Percentiles rank a stretch among this genome's conserved stretches.
Evolutionary conservation across 2,888 invertebrate genomes (phyloP).

Genomic region (Helicoverpa assulta): DNA sequence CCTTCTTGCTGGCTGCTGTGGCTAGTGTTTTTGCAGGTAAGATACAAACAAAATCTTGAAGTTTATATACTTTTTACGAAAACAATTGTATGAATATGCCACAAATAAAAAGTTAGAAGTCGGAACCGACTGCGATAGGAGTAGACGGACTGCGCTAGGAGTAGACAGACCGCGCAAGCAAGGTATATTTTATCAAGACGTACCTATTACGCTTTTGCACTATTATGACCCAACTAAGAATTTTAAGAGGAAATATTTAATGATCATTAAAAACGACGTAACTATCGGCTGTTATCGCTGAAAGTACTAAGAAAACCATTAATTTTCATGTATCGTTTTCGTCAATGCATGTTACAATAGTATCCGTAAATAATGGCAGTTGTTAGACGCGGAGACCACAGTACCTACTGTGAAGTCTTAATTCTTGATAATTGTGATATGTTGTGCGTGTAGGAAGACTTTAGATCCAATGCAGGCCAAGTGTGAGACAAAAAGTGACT

Average conservation of each 20-base stretch:
- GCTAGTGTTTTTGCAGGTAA: constrained; percentile 97
- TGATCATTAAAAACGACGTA: constrained; percentile 22
- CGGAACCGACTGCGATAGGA: too few species aligned
- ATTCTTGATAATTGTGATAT: too few species aligned
- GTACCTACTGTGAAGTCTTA: too few species aligned
- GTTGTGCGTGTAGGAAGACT: too few species aligned
- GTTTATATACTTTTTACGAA: too few species aligned
- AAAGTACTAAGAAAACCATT: constrained; percentile 10
- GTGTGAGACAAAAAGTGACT: too few species aligned
- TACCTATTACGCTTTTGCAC: not conserved
- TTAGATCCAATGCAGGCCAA: too few species aligned
- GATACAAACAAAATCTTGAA: constrained; percentile 27
- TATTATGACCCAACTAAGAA: not conserved
- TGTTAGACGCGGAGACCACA: not conserved
- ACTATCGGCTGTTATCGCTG: constrained; percentile 28
- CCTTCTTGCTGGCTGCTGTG: constrained; percentile 96
- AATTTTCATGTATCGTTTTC: not conserved
- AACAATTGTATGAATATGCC: too few species aligned
- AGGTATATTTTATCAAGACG: not conserved
- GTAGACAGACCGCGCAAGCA: not conserved
- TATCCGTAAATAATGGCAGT: not conserved
- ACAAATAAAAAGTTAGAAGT: too few species aligned
- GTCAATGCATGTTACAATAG: constrained; percentile 7
- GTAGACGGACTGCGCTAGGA: not conserved
- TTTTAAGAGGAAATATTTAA: not conserved